phyloP scores from a whole-genome alignment of 1,140 invertebrate genomes.

The Drosophila oshimai region DNA sequence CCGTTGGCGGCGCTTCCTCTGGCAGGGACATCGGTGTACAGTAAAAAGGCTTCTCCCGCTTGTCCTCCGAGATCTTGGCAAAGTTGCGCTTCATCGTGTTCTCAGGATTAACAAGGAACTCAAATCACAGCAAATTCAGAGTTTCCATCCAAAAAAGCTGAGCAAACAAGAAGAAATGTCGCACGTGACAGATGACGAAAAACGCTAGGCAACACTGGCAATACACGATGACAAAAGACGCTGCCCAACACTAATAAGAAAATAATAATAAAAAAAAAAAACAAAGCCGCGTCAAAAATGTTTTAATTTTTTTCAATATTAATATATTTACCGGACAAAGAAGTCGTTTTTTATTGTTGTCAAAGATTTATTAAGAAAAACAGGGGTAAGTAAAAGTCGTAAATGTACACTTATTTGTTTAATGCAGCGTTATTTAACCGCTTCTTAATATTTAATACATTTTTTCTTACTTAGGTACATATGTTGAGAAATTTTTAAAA shows the following conservation, averaged over 20 bases:
- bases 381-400: too few species aligned
- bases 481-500: too few species aligned
- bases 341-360: too few species aligned
- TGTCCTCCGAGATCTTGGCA: constrained; percentile 18
- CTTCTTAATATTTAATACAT: too few species aligned
- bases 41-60: background rate
- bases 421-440: too few species aligned
- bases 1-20: too few species aligned
- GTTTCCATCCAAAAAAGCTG: constrained; percentile 5
- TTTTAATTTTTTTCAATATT: too few species aligned
- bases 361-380: background rate
- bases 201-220: background rate
- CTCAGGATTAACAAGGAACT: background rate
- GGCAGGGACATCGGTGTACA: too few species aligned
- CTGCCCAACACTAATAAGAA: constrained; percentile 12
- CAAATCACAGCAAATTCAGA: constrained; percentile 15
- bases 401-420: too few species aligned
- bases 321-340: too few species aligned
- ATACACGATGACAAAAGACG: background rate
- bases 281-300: background rate
- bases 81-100: constrained; percentile 55
- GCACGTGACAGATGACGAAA: background rate
- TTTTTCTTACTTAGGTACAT: too few species aligned
- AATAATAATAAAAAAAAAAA: too few species aligned
- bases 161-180: background rate